These are phyloP conservation scores for Herminia tarsipennalis DNA, from an alignment of 2,888 invertebrate genomes.

Conservation along the genomic window DNA sequence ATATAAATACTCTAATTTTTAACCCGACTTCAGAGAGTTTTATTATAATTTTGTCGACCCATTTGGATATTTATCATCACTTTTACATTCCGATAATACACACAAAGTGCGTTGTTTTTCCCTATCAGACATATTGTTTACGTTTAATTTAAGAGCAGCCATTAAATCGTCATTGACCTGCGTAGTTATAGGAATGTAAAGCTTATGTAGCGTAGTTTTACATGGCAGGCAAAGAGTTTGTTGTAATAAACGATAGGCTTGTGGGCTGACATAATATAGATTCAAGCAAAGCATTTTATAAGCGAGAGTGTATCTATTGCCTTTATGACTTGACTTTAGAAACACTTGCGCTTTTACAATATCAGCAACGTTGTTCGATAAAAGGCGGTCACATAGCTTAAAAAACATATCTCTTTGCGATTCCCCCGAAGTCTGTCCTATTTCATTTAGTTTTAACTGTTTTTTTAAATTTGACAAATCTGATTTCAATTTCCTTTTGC, in stretches of 20 bases:
- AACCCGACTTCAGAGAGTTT: constrained; percentile 38
- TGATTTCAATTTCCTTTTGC: constrained; percentile 7
- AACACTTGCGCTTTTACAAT: constrained; percentile 27
- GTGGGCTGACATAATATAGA: constrained; percentile 26
- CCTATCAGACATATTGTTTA: constrained; percentile 26
- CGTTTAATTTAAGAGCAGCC: constrained; percentile 32
- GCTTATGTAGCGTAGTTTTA: constrained; percentile 14
- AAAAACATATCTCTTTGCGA: constrained; percentile 10
- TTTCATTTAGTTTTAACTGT: constrained; percentile 7
- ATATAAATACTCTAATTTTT: constrained; percentile 20
- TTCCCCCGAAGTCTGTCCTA: constrained; percentile 2
- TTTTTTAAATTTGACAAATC: constrained; percentile 1
- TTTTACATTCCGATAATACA: constrained; percentile 33
- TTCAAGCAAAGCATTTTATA: constrained; percentile 30
- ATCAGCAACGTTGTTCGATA: constrained; percentile 23
- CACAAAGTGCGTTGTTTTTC: constrained; percentile 36
- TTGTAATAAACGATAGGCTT: constrained; percentile 25
- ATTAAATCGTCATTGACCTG: constrained; percentile 29
- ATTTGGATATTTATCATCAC: constrained; percentile 19
- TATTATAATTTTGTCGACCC: constrained; percentile 37
- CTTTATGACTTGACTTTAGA: constrained; percentile 10
- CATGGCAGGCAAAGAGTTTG: constrained; percentile 18
- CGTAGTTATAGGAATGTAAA: constrained; percentile 24
- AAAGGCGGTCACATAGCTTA: constrained; percentile 22
- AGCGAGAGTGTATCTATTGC: constrained; percentile 16